Conservation (phyloP, 1,140 invertebrate genomes). For the Drosophila pectinifera region DNA sequence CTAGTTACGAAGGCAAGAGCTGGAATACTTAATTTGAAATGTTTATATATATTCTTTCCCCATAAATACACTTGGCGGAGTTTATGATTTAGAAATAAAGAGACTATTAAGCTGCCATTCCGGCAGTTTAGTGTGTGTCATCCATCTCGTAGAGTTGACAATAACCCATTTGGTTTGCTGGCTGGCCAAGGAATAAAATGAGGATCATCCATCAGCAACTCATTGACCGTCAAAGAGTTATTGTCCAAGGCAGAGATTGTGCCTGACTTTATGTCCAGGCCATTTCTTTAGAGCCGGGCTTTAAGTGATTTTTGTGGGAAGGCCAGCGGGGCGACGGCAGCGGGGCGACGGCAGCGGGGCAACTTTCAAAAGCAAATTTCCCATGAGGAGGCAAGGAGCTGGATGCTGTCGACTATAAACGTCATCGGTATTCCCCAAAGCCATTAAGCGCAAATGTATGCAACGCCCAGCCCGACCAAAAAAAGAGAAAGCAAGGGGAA, state of each 20-base stretch:
- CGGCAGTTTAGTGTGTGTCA: background rate
- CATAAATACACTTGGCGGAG: too few relatives aligned
- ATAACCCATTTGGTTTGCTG: slow-evolving; percentile 6
- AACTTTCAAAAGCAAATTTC: slow-evolving; percentile 81
- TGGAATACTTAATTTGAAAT: background rate
- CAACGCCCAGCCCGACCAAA: slow-evolving; percentile 62
- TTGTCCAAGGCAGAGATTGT: slow-evolving; percentile 54
- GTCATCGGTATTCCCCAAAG: slow-evolving; percentile 82
- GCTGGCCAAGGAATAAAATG: slow-evolving; percentile 13
- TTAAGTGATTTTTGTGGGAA: slow-evolving; percentile 59
- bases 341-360: slow-evolving; percentile 37
- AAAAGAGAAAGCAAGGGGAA: slow-evolving; percentile 5
- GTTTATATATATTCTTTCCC: too few relatives aligned
- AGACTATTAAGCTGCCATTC: background rate
- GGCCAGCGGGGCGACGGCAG: slow-evolving; percentile 1
- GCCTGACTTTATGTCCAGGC: slow-evolving; percentile 18
- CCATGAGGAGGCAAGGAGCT: slow-evolving; percentile 62
- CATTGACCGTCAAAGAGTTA: slow-evolving; percentile 70
- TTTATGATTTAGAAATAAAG: background rate
- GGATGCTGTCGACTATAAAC: slow-evolving; percentile 74
- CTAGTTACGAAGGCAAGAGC: too few relatives aligned
- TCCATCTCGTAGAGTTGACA: slow-evolving; percentile 28
- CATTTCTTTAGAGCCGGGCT: slow-evolving; percentile 40
- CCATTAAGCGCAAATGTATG: slow-evolving; percentile 83
- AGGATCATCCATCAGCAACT: slow-evolving; percentile 65